A percentile compares a stretch with the other conserved stretches of the same genome.
Evolutionary conservation across 2,797 vertebrate species (phyloP).

Genomic region (Anabas testudineus): DNA sequence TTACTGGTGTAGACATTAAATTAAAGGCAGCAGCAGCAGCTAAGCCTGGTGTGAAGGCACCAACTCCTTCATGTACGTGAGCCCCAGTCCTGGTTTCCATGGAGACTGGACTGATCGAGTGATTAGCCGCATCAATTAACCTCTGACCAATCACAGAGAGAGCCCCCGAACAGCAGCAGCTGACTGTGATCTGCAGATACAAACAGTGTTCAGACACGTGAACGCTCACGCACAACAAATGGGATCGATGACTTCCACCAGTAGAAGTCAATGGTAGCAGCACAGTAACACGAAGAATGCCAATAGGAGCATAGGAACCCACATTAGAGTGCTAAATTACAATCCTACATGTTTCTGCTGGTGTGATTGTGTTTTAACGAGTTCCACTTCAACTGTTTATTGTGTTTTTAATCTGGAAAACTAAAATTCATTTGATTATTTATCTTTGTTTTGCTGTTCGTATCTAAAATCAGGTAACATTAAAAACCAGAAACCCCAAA

Average conservation of each 20-base stretch:
- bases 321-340: conserved; percentile 1
- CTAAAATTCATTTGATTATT: no score
- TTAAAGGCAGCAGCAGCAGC: conserved; percentile 4
- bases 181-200: conserved; percentile 49
- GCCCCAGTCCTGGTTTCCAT: conserved; percentile 64
- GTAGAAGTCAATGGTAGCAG: not conserved
- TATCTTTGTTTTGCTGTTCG: no score
- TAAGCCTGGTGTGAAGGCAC: conserved; percentile 32
- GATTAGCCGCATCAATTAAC: conserved; percentile 74
- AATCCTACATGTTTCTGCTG: no score
- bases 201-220: conserved; percentile 21
- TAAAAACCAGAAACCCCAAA: no score
- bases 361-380: no score
- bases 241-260: not conserved
- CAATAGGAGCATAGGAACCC: not conserved
- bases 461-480: no score
- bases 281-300: not conserved
- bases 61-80: conserved; percentile 36
- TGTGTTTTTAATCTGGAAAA: no score
- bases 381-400: no score
- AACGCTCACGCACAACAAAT: not conserved
- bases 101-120: conserved; percentile 68
- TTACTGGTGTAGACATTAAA: conserved; percentile 23
- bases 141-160: conserved; percentile 64
- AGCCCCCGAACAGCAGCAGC: conserved; percentile 36